phyloP scores from a whole-genome alignment of 2,888 invertebrate species.

The Leptopilina drosophilae region DNA sequence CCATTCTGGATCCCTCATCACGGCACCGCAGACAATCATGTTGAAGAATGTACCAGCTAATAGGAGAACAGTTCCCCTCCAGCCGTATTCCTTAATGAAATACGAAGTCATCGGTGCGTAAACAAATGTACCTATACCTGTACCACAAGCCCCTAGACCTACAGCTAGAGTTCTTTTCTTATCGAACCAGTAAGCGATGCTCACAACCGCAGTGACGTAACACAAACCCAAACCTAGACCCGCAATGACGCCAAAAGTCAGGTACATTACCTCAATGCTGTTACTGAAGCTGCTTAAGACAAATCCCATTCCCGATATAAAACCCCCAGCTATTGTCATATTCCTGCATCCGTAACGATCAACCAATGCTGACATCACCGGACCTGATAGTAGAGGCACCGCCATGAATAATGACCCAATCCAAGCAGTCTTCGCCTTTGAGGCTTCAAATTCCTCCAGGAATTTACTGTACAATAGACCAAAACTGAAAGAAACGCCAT shows the following conservation, averaged over 20 bases:
- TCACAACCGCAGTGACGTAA: slow-evolving; percentile 93
- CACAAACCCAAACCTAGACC: slow-evolving; percentile 90
- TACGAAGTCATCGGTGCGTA: slow-evolving; percentile 91
- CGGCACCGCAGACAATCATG: slow-evolving; percentile 89
- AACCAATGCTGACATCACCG: slow-evolving; percentile 89
- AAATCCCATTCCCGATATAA: slow-evolving; percentile 87
- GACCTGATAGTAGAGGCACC: slow-evolving; percentile 90
- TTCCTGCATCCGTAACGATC: slow-evolving; percentile 91
- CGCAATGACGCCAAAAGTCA: slow-evolving; percentile 91
- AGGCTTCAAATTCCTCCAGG: slow-evolving; percentile 87
- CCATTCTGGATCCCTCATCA: slow-evolving; percentile 95
- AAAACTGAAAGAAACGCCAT: slow-evolving; percentile 95
- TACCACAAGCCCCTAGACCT: slow-evolving; percentile 92
- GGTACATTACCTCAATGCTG: slow-evolving; percentile 87
- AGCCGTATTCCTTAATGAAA: slow-evolving; percentile 88
- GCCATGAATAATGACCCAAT: slow-evolving; percentile 94
- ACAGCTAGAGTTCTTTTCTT: slow-evolving; percentile 91
- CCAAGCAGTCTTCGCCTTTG: slow-evolving; percentile 92
- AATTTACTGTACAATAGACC: slow-evolving; percentile 93
- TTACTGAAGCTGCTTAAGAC: slow-evolving; percentile 85
- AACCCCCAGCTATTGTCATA: slow-evolving; percentile 86
- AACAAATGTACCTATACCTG: slow-evolving; percentile 92
- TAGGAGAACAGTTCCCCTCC: slow-evolving; percentile 89
- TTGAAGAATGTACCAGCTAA: slow-evolving; percentile 91
- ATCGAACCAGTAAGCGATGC: slow-evolving; percentile 95